Evolutionary conservation across 2,113 vertebrate species (phyloP).

Genomic region (Cavia aperea): DNA sequence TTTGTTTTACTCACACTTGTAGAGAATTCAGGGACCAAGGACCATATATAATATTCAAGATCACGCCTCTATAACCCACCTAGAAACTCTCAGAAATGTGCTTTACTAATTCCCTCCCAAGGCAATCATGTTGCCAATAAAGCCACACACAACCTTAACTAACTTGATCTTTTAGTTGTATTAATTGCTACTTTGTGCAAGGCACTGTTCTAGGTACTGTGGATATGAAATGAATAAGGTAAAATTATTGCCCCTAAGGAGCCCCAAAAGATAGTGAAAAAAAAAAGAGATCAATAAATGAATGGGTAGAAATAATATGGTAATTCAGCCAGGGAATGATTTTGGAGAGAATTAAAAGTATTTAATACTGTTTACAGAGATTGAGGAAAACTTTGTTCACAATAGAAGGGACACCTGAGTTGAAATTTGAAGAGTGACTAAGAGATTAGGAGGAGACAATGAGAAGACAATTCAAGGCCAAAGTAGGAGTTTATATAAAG

Average conservation of each 20-base stretch:
- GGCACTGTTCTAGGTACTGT: neutral
- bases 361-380: neutral
- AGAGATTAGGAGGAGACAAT: neutral
- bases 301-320: neutral
- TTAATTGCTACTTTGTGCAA: neutral
- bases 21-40: neutral
- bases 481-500: neutral
- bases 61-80: neutral
- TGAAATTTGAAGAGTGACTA: constrained; percentile 15
- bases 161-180: neutral
- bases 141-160: neutral
- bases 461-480: neutral
- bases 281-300: neutral
- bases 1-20: neutral
- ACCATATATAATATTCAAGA: neutral
- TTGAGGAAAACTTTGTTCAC: neutral
- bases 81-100: neutral
- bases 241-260: neutral
- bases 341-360: constrained; percentile 5
- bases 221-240: neutral
- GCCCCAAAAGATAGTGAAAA: neutral
- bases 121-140: neutral
- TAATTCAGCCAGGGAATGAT: neutral
- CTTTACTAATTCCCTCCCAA: neutral
- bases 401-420: neutral